Percentiles rank a stretch among this genome's conserved stretches.
phyloP scores from a whole-genome alignment of 2,797 vertebrate genomes.

The Eremophila alpestris region DNA sequence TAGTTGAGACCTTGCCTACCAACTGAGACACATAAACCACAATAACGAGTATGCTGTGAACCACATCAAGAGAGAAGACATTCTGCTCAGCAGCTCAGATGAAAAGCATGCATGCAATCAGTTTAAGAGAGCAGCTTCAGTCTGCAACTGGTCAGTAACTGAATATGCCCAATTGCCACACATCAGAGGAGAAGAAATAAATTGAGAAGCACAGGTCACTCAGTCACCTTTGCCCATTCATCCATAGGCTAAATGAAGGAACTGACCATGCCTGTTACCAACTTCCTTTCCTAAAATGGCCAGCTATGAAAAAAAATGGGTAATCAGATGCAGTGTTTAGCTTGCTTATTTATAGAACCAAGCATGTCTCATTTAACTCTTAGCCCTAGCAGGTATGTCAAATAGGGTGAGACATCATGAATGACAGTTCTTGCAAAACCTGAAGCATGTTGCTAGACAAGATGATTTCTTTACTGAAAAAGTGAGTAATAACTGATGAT shows the following conservation, averaged over 20 bases:
- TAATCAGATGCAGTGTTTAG: not conserved
- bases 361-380: not conserved
- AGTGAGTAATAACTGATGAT: not conserved
- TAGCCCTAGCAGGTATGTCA: not conserved
- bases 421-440: not conserved
- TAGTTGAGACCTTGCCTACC: not conserved
- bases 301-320: not conserved
- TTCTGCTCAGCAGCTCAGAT: not conserved
- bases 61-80: not conserved
- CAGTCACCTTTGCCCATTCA: not conserved
- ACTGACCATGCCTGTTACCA: not conserved
- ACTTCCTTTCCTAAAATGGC: not conserved
- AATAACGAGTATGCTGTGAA: not conserved
- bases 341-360: not conserved
- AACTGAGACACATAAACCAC: constrained; percentile 19
- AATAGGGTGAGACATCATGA: not conserved
- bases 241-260: not conserved
- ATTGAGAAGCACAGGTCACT: not conserved
- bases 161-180: not conserved
- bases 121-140: not conserved
- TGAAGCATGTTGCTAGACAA: not conserved
- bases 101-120: not conserved
- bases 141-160: not conserved
- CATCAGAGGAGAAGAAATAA: not conserved
- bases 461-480: not conserved